Evolutionary conservation across 2,888 invertebrate genomes (phyloP).

Genomic region (Tineola bisselliella): DNA sequence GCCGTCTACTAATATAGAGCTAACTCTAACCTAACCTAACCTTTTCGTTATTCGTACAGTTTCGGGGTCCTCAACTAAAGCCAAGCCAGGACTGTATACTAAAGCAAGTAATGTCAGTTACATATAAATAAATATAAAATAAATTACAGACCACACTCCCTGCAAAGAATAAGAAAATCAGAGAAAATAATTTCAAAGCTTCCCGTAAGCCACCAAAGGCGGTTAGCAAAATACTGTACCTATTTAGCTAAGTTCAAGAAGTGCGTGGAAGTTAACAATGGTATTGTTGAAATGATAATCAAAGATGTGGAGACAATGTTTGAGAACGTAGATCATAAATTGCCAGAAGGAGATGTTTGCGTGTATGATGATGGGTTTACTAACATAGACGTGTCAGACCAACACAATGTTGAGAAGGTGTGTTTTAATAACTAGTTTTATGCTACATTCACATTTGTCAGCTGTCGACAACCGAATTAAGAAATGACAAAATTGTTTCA

Average conservation of each 20-base stretch:
- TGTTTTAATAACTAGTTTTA: background rate
- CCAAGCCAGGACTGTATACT: too few species aligned
- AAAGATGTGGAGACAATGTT: constrained; percentile 85
- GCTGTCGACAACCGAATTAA: too few species aligned
- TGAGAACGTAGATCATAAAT: constrained; percentile 73
- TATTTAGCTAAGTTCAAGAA: constrained; percentile 79
- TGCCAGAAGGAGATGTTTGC: constrained; percentile 34
- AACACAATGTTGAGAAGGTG: constrained; percentile 62
- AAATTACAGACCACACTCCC: constrained; percentile 74
- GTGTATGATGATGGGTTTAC: constrained; percentile 41
- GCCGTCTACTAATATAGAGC: too few species aligned
- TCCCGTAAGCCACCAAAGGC: constrained; percentile 77
- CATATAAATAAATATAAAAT: too few species aligned
- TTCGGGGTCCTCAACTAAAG: too few species aligned
- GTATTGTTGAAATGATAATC: constrained; percentile 75
- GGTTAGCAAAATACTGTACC: constrained; percentile 77
- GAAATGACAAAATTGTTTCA: too few species aligned
- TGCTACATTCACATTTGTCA: background rate
- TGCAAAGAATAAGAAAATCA: constrained; percentile 78
- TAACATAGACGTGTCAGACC: constrained; percentile 24
- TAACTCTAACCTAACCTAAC: too few species aligned
- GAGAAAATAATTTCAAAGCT: constrained; percentile 79
- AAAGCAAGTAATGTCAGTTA: too few species aligned
- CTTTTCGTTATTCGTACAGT: too few species aligned
- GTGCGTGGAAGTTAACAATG: constrained; percentile 80